These are phyloP conservation scores for Microplitis deprimator DNA, from an alignment of 2,888 invertebrate genomes.

Conservation along the genomic window DNA sequence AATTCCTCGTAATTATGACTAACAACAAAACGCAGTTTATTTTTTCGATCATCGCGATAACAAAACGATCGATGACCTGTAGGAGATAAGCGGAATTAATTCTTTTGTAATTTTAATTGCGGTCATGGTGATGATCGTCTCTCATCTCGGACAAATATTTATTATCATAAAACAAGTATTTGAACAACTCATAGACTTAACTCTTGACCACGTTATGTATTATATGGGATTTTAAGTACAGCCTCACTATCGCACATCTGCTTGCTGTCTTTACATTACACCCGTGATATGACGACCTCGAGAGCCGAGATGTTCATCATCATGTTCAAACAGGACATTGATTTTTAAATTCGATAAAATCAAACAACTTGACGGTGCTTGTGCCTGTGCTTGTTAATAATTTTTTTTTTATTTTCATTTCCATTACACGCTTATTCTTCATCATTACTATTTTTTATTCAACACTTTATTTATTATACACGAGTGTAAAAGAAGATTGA, in stretches of 20 bases:
- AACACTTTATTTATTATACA: slow-evolving; percentile 1
- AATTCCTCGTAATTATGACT: slow-evolving; percentile 16
- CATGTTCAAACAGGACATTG: slow-evolving; percentile 27
- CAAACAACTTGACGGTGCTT: neutral
- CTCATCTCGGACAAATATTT: slow-evolving; percentile 38
- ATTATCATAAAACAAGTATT: slow-evolving; percentile 9
- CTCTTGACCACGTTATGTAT: neutral
- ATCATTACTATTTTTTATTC: neutral
- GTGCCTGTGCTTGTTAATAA: neutral
- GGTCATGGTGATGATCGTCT: slow-evolving; percentile 36
- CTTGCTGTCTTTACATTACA: slow-evolving; percentile 1
- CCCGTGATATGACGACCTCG: slow-evolving; percentile 14
- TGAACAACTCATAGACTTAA: neutral
- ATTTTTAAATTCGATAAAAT: slow-evolving; percentile 45
- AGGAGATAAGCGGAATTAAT: slow-evolving; percentile 16
- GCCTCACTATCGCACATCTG: neutral
- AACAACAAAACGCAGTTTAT: neutral
- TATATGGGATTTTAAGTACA: neutral
- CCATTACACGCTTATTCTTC: neutral
- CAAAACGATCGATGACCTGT: slow-evolving; percentile 32
- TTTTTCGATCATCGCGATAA: slow-evolving; percentile 6
- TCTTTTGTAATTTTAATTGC: slow-evolving; percentile 42
- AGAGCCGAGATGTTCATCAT: neutral
- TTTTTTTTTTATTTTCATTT: slow-evolving; percentile 4
- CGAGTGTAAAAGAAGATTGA: slow-evolving; percentile 1